These are phyloP conservation scores for Nasonovia ribisnigri DNA, from an alignment of 2,888 invertebrate genomes.

Conservation along the genomic window DNA sequence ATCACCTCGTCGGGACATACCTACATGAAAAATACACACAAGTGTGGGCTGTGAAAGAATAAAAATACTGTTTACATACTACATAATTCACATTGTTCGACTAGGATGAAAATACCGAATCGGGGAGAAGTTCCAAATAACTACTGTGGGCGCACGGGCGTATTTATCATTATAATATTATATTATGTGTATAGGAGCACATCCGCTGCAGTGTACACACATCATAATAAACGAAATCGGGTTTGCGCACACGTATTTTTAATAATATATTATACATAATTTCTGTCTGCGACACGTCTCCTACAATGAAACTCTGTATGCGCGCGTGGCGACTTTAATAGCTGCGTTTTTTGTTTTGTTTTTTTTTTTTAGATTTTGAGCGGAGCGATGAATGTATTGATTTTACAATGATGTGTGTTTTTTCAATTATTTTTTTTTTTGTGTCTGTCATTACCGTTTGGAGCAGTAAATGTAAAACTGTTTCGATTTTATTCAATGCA, in stretches of 20 bases:
- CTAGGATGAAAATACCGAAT: background rate
- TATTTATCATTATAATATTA: slow-evolving; percentile 17
- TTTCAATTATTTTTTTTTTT: too few species aligned
- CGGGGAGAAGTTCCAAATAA: slow-evolving; percentile 32
- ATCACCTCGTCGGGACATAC: background rate
- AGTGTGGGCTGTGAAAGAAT: background rate
- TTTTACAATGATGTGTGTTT: too few species aligned
- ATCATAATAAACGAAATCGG: background rate
- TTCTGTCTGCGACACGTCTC: background rate
- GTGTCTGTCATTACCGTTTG: too few species aligned
- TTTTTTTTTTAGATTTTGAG: too few species aligned
- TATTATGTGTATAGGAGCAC: background rate
- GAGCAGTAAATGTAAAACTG: too few species aligned
- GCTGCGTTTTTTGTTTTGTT: background rate
- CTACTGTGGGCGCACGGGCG: slow-evolving; percentile 51
- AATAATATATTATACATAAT: background rate
- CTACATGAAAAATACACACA: slow-evolving; percentile 24
- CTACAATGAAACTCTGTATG: background rate
- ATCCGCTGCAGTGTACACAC: slow-evolving; percentile 18
- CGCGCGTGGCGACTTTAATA: background rate
- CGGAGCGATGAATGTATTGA: too few species aligned
- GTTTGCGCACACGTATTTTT: background rate
- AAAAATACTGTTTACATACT: slow-evolving; percentile 5
- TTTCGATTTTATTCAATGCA: too few species aligned
- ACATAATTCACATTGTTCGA: slow-evolving; percentile 19